Evolutionary conservation across 2,797 vertebrate genomes (phyloP).

Genomic region (Smutsia gigantea): DNA sequence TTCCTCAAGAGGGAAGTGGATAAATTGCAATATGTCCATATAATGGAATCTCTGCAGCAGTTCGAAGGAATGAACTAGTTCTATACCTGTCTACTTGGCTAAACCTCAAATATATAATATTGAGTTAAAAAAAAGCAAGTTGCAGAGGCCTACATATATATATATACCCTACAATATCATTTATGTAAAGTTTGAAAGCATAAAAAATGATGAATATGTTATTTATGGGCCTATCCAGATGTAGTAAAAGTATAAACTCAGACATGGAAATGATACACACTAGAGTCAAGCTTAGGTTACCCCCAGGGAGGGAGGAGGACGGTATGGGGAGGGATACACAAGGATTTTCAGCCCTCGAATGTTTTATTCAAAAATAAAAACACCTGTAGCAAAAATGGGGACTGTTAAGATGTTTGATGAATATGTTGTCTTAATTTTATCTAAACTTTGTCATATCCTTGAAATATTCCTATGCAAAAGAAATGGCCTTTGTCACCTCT

Average conservation of each 20-base stretch:
- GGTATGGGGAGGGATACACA: not conserved
- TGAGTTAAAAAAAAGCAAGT: not conserved
- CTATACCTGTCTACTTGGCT: slow-evolving; percentile 42
- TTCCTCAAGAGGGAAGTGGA: slow-evolving; percentile 36
- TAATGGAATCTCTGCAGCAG: not conserved
- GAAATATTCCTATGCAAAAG: not conserved
- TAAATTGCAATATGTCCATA: slow-evolving; percentile 29
- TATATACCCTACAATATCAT: not conserved
- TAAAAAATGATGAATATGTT: slow-evolving; percentile 7
- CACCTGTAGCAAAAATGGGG: not conserved
- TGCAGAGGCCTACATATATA: not conserved
- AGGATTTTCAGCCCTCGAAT: not conserved
- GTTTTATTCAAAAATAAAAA: slow-evolving; percentile 30
- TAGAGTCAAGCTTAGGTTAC: not conserved
- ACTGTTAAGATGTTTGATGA: not conserved
- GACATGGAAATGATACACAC: not conserved
- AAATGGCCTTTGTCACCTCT: not conserved
- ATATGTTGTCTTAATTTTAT: slow-evolving; percentile 8
- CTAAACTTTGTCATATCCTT: not conserved
- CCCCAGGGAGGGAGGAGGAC: not conserved
- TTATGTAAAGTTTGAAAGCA: slow-evolving; percentile 24
- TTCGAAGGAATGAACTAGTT: slow-evolving; percentile 49
- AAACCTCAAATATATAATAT: slow-evolving; percentile 47
- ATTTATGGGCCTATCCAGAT: not conserved
- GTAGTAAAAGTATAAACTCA: not conserved